Base-by-base conservation (phyloP, 2,113 vertebrate species). In the Pogona vitticeps region DNA sequence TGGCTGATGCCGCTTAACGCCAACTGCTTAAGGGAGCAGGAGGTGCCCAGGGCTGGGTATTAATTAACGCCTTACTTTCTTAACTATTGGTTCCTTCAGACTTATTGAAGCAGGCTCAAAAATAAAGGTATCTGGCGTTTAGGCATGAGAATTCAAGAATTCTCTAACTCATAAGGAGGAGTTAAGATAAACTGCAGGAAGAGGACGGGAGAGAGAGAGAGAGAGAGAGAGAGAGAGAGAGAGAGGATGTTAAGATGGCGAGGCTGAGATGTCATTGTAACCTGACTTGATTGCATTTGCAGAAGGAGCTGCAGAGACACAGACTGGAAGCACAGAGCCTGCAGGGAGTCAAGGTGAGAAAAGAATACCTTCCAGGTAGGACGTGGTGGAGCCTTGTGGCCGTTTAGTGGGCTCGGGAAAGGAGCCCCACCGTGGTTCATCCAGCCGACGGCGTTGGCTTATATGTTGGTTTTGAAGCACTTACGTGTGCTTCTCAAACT, bases 321-420 rank as follows among this genome's bases (percentile, higher is more conserved):
- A 99, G 98, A 91, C 98, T 99, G 94, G 98, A 99, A 93, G 94
- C 97, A 88, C 97, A 98, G 91, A 98, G 97, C 93, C 93, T 99
- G 8, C 98, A 98, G 91, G 98, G 97, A 82, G 97, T 99, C 89
- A 99, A 99, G 97, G 99, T 99, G 92, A 96, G 96, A 78, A 86
- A 42, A 83, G 72, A 75, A 71, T 8, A 71, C 58, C 71, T 80
- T 82, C 23, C 79, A 17, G 0, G 1, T 2, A 0, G 59, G 79
- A 73, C 20, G 6, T 21, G 7, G 23, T n/a, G n/a, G n/a, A n/a
- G n/a, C n/a, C n/a, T 42, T 46, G 4, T 9, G 3, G 42, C 17
- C 1, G 18, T 23, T 58, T 6, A 23, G 36, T 42, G 15, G 31
- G 18, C 10, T 31, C 4, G 38, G 15, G 8, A 8, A 46, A 31